phyloP scores from a whole-genome alignment of 1,140 invertebrate genomes.

The Chymomyza costata region DNA sequence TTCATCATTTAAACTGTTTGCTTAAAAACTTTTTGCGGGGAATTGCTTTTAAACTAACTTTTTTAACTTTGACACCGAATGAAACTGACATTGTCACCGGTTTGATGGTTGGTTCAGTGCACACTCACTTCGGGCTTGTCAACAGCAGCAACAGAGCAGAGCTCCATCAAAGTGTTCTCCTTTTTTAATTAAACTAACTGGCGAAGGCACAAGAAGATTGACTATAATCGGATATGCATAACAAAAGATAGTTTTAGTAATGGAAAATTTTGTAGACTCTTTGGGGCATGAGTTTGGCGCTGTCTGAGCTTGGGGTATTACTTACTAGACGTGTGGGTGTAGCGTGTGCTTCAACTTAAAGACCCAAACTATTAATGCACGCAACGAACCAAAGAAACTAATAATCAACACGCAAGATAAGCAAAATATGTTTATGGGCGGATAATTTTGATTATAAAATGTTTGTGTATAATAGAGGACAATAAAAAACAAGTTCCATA shows the following conservation, averaged over 20 bases:
- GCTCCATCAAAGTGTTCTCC: too few relatives aligned
- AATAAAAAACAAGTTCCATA: too few relatives aligned
- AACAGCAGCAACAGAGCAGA: conserved; percentile 25
- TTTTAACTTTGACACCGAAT: conserved; percentile 30
- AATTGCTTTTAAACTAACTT: too few relatives aligned
- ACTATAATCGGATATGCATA: conserved; percentile 4
- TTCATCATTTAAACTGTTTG: conserved; percentile 37
- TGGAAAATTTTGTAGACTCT: conserved; percentile 35
- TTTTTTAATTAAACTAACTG: conserved; percentile 56
- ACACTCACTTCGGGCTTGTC: conserved; percentile 16
- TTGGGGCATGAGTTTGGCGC: conserved; percentile 45
- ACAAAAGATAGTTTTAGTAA: conserved; percentile 26
- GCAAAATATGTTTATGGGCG: too few relatives aligned
- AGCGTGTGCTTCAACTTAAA: conserved; percentile 3
- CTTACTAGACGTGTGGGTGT: conserved; percentile 45
- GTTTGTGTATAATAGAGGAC: too few relatives aligned
- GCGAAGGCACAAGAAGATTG: conserved; percentile 13
- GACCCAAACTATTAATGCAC: conserved; percentile 42
- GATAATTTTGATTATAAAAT: too few relatives aligned
- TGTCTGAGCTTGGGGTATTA: conserved; percentile 34
- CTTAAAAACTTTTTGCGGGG: conserved; percentile 30
- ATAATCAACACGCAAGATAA: conserved; percentile 12
- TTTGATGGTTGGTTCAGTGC: conserved; percentile 3
- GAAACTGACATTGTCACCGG: not conserved
- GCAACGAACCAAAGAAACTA: conserved; percentile 36